phyloP scores from a whole-genome alignment of 2,113 vertebrate genomes.

The Thinocorus orbignyianus region DNA sequence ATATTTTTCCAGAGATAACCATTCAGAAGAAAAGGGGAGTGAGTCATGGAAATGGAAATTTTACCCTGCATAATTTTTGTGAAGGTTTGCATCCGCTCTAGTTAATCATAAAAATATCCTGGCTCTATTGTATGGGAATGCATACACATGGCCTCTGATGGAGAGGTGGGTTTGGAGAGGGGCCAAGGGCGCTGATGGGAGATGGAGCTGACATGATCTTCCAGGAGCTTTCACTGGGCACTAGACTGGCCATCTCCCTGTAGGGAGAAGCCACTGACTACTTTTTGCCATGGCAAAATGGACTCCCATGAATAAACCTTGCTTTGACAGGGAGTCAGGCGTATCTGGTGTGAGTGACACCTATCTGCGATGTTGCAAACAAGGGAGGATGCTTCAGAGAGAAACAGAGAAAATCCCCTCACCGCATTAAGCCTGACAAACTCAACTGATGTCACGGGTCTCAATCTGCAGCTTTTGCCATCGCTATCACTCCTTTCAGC shows the following conservation, averaged over 20 bases:
- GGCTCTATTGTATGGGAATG: too few relatives aligned
- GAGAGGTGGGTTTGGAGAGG: background rate
- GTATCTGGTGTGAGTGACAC: background rate
- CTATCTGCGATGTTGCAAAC: background rate
- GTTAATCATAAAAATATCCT: background rate
- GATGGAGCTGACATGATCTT: background rate
- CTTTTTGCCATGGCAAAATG: background rate
- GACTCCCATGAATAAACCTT: background rate
- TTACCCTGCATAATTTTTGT: background rate
- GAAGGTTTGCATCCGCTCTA: background rate
- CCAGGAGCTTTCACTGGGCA: background rate
- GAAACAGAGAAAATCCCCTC: background rate
- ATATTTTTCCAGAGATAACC: background rate
- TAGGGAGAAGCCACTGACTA: background rate
- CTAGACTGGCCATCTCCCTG: background rate
- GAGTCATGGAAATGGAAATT: background rate
- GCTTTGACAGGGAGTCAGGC: background rate
- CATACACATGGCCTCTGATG: rapidly evolving
- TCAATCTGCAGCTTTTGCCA: background rate
- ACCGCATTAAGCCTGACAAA: background rate
- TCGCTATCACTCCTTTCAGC: background rate
- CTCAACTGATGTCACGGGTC: background rate
- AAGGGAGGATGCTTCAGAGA: background rate
- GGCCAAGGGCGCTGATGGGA: too few relatives aligned
- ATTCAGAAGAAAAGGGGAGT: background rate